Evolutionary conservation across 2,797 vertebrate species (phyloP), one percentile per base, ranked within the genome.

Genomic region (Sebastolobus alascanus): DNA sequence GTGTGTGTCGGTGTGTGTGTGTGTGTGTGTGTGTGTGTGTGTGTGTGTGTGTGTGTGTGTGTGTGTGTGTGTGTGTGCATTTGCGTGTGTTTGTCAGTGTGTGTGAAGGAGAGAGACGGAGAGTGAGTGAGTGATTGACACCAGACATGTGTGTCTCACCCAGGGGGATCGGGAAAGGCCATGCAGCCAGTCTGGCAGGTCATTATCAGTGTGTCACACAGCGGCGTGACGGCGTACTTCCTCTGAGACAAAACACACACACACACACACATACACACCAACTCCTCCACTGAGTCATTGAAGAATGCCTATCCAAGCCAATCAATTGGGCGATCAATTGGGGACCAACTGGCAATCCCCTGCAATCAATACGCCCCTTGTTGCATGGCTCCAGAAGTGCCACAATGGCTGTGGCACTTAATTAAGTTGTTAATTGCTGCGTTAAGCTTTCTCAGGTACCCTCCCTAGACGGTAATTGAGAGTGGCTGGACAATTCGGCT

Each of bases 341-440:
- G 89, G 86, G 94, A 92, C 94, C 94, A 95, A 94, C 92, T 93
- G 92, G 92, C 94, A 92, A 95, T 95, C 94, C 94, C 89, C 82
- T 83, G 88, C 94, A 94, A 96, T 96, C 95, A 94, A 96, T 96
- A 92, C 75, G 50, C 77, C 87, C 94, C 95, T 96, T 93, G 95
- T 96, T 96, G 93, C 93, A 70, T 74, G 88, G 92, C 85, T 90
- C 86, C 87, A 87, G 83, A 93, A 95, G 93, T 75, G 94, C 89
- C 94, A 94, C 92, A 94, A 91, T 91, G 90, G 91, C 94, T 93
- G 93, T 93, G 94, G 88, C 95, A 95, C 96, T 96, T 96, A 96
- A 96, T 96, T 95, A 96, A 95, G 94, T 95, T 96, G 95, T 95
- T 96, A 96, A 96, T 96, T 96, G 96, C 95, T 93, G 95, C 82